Conservation (phyloP, 1,140 invertebrate species). For the Thaumatotibia leucotreta region DNA sequence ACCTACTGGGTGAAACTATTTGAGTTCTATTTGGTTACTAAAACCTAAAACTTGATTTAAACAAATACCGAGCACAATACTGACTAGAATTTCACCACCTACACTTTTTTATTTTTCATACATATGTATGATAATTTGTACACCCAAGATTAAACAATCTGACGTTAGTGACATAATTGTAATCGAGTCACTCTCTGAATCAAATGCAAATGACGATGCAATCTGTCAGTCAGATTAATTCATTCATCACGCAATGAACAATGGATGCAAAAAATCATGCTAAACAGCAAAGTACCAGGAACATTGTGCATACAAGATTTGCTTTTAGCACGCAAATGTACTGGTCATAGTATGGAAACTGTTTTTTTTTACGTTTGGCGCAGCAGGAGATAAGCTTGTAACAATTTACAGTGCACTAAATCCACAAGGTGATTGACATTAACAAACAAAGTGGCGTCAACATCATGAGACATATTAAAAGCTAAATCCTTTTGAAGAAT, state of each 20-base stretch:
- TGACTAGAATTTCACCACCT: no score
- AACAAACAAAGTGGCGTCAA: background rate
- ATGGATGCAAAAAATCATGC: background rate
- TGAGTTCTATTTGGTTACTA: no score
- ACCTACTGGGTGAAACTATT: no score
- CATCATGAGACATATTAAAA: background rate
- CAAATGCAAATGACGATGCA: background rate
- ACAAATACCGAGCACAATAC: no score
- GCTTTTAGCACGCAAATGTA: background rate
- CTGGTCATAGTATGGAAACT: background rate
- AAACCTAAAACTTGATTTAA: no score
- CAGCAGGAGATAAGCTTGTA: background rate
- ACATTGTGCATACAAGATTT: background rate
- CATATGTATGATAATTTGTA: background rate
- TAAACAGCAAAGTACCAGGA: background rate
- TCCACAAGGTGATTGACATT: conserved; percentile 12
- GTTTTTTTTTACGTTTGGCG: background rate
- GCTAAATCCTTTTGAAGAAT: background rate
- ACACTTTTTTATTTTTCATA: no score
- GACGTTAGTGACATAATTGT: background rate
- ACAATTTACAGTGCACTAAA: background rate
- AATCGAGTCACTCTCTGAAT: background rate
- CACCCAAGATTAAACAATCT: background rate
- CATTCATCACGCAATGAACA: background rate
- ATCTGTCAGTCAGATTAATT: conserved; percentile 10